Percentiles rank a stretch among this genome's conserved stretches.
These are phyloP conservation scores for Poeciliopsis retropinna DNA, from an alignment of 2,113 vertebrate genomes.

Conservation along the genomic window DNA sequence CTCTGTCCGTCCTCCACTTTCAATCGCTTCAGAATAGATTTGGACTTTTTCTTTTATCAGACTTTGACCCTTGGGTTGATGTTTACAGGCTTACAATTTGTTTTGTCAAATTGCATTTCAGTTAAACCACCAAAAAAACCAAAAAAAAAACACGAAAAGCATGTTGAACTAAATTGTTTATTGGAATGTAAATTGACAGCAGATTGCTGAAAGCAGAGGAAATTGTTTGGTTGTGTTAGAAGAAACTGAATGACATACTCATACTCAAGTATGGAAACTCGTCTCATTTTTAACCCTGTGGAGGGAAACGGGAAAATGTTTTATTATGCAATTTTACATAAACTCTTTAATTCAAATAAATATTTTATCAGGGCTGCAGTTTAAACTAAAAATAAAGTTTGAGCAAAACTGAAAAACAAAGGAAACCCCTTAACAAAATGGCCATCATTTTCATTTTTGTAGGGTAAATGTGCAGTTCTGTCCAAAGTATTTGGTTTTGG, in stretches of 20 bases:
- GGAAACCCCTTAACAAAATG: too few relatives aligned
- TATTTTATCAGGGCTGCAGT: slow-evolving; percentile 4
- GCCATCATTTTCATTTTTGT: too few relatives aligned
- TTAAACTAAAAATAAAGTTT: too few relatives aligned
- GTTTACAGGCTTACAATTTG: neutral
- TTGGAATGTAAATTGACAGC: slow-evolving; percentile 8
- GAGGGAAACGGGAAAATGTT: slow-evolving; percentile 21
- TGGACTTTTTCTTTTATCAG: neutral
- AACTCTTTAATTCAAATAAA: slow-evolving; percentile 37
- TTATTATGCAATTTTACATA: slow-evolving; percentile 20
- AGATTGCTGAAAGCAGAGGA: slow-evolving; percentile 12
- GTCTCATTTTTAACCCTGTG: slow-evolving; percentile 29
- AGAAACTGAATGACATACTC: slow-evolving; percentile 19
- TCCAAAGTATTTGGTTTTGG: neutral
- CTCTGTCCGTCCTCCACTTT: slow-evolving; percentile 28
- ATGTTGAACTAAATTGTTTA: neutral
- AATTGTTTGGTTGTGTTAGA: slow-evolving; percentile 23
- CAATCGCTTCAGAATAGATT: neutral
- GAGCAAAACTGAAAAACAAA: too few relatives aligned
- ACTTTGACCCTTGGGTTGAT: neutral
- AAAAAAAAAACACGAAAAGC: neutral
- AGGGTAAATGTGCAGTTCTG: too few relatives aligned
- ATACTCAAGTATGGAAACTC: slow-evolving; percentile 35
- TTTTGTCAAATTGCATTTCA: neutral
- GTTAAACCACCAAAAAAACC: neutral